Evolutionary conservation across 2,113 vertebrate genomes (phyloP).

Genomic region (Dicerorhinus sumatrensis): DNA sequence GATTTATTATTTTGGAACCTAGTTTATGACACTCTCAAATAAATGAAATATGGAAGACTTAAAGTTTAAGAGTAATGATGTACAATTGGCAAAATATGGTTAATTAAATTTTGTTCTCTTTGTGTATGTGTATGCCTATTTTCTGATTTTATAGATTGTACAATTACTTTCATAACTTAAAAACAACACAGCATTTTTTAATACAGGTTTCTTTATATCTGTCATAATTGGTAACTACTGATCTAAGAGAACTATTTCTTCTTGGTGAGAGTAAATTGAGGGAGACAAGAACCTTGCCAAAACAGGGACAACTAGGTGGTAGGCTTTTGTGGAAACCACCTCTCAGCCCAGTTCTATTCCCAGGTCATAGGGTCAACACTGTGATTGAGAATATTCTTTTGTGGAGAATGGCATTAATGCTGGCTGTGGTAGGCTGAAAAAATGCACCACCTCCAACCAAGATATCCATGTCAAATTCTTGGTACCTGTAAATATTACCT

Average conservation of each 20-base stretch:
- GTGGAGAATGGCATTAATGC: no score
- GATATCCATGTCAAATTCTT: not conserved
- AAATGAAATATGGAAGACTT: not conserved
- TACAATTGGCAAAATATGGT: not conserved
- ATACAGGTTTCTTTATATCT: not conserved
- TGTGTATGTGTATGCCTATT: not conserved
- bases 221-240: not conserved
- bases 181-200: not conserved
- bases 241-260: not conserved
- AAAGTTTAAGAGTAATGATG: not conserved
- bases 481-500: not conserved
- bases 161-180: not conserved
- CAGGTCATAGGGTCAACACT: not conserved
- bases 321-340: not conserved
- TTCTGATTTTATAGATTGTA: not conserved
- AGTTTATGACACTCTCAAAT: not conserved
- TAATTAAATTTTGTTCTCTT: not conserved
- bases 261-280: not conserved
- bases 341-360: not conserved
- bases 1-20: not conserved
- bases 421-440: not conserved
- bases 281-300: not conserved
- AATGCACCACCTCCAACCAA: not conserved
- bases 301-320: not conserved
- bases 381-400: not conserved